These are phyloP conservation scores for Darevskia nairensis DNA, from an alignment of 2,797 vertebrate species.

Conservation along the genomic window DNA sequence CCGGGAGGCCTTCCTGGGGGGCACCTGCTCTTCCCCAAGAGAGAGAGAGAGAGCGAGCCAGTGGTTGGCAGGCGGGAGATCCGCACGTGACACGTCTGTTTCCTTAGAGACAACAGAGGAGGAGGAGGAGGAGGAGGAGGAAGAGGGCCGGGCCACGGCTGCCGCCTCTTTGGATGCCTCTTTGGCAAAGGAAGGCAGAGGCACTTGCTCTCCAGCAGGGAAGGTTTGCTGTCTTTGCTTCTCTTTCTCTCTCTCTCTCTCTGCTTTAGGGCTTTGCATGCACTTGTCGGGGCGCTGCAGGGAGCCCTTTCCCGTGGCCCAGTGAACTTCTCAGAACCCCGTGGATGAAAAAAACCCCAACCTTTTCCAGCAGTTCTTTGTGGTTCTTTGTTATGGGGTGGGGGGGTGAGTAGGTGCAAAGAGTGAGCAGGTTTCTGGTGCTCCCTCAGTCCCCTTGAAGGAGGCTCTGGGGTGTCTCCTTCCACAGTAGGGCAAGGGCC, in stretches of 20 bases:
- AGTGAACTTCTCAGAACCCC: conserved; percentile 15
- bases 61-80: conserved; percentile 18
- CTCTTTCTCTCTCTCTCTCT: conserved; percentile 57
- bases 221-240: conserved; percentile 76
- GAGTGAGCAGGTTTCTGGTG: background rate
- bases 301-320: background rate
- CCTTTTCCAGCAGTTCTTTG: background rate
- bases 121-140: conserved; percentile 63
- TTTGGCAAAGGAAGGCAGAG: conserved; percentile 77
- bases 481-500: background rate
- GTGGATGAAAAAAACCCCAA: background rate
- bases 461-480: background rate
- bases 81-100: conserved; percentile 83
- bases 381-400: background rate
- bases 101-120: conserved; percentile 87
- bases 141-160: background rate
- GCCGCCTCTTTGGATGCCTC: conserved; percentile 80
- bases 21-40: conserved; percentile 14
- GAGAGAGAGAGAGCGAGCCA: too few species aligned
- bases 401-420: background rate
- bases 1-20: background rate
- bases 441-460: background rate
- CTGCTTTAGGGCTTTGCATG: background rate
- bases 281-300: background rate
- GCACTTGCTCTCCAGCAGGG: conserved; percentile 71